phyloP scores from a whole-genome alignment of 92 coral and sea anemone genomes.

The Umimayanthus chanpuru region DNA sequence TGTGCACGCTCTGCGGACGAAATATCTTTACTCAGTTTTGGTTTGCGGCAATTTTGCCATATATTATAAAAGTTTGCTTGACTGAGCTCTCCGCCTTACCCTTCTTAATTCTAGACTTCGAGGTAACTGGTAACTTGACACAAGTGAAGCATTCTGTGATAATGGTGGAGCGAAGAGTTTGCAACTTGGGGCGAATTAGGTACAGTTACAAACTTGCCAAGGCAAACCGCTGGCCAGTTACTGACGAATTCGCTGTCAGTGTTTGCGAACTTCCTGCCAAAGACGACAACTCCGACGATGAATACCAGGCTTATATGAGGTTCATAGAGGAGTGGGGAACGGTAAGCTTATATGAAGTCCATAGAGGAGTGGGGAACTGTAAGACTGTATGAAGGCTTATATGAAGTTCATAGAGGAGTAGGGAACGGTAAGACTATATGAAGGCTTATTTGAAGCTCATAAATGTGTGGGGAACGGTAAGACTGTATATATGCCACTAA shows the following conservation, averaged over 20 bases:
- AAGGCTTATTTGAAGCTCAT: slow-evolving; percentile 24
- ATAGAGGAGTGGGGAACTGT: too few relatives aligned
- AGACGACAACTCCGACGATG: not conserved
- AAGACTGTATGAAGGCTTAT: too few relatives aligned
- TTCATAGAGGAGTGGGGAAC: slow-evolving; percentile 29
- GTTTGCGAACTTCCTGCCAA: slow-evolving; percentile 22
- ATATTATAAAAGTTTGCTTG: too few relatives aligned
- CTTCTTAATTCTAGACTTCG: not conserved
- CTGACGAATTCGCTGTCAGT: slow-evolving; percentile 24
- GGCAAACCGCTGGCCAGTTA: slow-evolving; percentile 26
- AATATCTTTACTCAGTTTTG: too few relatives aligned
- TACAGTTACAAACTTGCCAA: not conserved
- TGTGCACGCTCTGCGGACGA: too few relatives aligned
- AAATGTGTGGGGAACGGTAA: slow-evolving; percentile 12
- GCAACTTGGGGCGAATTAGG: slow-evolving; percentile 19
- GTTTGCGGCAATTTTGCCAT: too few relatives aligned
- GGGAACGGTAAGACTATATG: too few relatives aligned
- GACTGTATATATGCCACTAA: not conserved
- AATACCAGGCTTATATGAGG: slow-evolving; percentile 13
- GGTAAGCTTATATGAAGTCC: not conserved
- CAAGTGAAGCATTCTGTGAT: not conserved
- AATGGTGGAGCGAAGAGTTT: not conserved
- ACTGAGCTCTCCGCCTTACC: not conserved
- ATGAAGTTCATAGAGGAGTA: too few relatives aligned
- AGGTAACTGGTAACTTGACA: not conserved